A percentile compares a stretch with the other conserved stretches of the same genome.
Evolutionary conservation across 2,797 vertebrate species (phyloP).

Genomic region (Rhinatrema bivittatum): DNA sequence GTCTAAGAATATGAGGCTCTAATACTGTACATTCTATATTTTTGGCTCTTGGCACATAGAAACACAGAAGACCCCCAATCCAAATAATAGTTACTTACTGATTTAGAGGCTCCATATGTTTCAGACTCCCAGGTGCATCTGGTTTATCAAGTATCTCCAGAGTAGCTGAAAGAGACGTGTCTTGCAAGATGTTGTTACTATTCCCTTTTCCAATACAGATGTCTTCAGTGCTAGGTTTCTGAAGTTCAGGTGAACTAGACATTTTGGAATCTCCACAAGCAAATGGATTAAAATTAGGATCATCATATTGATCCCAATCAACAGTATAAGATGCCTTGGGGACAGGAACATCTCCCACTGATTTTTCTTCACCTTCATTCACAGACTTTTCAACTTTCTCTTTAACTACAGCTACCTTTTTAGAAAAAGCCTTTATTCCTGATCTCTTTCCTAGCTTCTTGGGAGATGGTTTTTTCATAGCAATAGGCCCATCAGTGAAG

Average conservation of each 20-base stretch:
- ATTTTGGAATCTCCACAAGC: constrained; percentile 41
- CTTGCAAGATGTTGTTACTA: not conserved
- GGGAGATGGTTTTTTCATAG: constrained; percentile 52
- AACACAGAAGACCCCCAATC: no score
- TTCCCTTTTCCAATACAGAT: not conserved
- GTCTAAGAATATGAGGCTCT: no score
- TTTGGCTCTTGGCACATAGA: no score
- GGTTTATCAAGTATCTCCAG: not conserved
- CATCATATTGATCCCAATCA: no score
- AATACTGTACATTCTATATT: no score
- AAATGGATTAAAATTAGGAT: no score
- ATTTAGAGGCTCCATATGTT: not conserved
- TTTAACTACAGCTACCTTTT: constrained; percentile 20
- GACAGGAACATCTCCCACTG: no score
- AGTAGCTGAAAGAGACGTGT: not conserved
- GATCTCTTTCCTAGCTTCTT: constrained; percentile 59
- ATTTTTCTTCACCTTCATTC: no score
- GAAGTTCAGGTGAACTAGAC: constrained; percentile 37
- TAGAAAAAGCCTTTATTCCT: constrained; percentile 45
- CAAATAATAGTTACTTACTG: constrained; percentile 33
- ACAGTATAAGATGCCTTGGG: no score
- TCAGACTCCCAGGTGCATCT: not conserved
- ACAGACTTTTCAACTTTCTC: no score
- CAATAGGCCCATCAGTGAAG: constrained; percentile 48
- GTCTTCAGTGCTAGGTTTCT: not conserved